Evolutionary conservation across 1,140 invertebrate genomes (phyloP).

Genomic region (Brachionus rubens): DNA sequence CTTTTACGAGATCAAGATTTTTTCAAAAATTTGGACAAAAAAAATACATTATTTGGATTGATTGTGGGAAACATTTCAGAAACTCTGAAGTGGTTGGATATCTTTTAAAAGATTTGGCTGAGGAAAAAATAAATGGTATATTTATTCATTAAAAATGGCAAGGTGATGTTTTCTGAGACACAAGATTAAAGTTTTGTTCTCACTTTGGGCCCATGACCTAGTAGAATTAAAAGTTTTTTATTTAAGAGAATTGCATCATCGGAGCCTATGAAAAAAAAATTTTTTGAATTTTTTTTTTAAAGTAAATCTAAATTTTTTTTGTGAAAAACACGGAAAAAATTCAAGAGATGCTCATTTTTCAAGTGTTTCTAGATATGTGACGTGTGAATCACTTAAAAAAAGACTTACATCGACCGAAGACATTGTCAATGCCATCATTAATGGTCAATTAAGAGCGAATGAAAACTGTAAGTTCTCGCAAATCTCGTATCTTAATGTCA

Average conservation of each 20-base stretch:
- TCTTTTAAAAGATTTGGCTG: neutral
- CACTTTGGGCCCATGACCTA: too few relatives aligned
- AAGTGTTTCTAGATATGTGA: slow-evolving; percentile 4
- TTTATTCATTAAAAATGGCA: too few relatives aligned
- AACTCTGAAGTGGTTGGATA: neutral
- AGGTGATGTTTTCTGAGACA: too few relatives aligned
- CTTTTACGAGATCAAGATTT: neutral
- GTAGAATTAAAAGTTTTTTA: too few relatives aligned
- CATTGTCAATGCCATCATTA: neutral
- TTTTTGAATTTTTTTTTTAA: neutral
- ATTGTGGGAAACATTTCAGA: slow-evolving; percentile 3
- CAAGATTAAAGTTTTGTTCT: too few relatives aligned
- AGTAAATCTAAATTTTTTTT: slow-evolving; percentile 30
- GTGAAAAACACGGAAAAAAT: slow-evolving; percentile 37
- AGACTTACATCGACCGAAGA: neutral
- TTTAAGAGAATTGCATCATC: too few relatives aligned
- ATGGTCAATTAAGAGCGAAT: slow-evolving; percentile 6
- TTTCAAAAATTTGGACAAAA: neutral
- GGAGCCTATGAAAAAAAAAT: too few relatives aligned
- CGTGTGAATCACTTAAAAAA: neutral
- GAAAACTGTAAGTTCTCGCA: slow-evolving; percentile 11
- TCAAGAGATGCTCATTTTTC: slow-evolving; percentile 28
- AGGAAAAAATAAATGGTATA: neutral
- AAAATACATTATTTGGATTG: neutral
- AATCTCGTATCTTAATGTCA: too few relatives aligned